Percentiles rank a stretch among this genome's conserved stretches.
Evolutionary conservation across 2,113 vertebrate species (phyloP).

Genomic region (Antigone vipio): DNA sequence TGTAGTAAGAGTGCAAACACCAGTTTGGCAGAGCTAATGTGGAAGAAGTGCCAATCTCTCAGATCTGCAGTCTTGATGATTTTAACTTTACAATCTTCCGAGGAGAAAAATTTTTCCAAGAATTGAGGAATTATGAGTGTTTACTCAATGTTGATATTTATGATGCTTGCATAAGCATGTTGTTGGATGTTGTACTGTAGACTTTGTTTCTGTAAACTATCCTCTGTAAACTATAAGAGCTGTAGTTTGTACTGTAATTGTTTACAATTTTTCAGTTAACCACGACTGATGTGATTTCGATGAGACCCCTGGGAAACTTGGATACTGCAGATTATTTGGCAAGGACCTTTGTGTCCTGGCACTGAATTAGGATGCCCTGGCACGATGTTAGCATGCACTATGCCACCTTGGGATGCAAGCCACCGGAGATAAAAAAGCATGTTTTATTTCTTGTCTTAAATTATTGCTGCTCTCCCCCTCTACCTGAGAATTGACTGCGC

Average conservation of each 20-base stretch:
- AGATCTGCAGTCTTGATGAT: not conserved
- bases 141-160: slow-evolving; percentile 22
- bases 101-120: not conserved
- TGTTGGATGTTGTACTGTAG: not conserved
- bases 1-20: not conserved
- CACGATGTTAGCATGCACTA: not conserved
- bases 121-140: not conserved
- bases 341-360: not conserved
- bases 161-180: not conserved
- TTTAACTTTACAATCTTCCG: not conserved
- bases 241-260: not conserved
- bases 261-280: not conserved
- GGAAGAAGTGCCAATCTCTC: not conserved
- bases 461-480: not conserved
- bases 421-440: not conserved
- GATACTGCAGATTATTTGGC: not conserved
- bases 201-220: slow-evolving; percentile 21
- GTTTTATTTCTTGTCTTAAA: not conserved
- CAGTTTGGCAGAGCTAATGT: not conserved
- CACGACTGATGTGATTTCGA: not conserved
- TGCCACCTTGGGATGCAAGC: not conserved
- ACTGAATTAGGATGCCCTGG: not conserved
- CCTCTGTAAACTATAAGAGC: not conserved
- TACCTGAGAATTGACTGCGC: not conserved
- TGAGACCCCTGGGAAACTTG: not conserved